Evolutionary conservation across 2,797 vertebrate genomes (phyloP), one percentile per base, ranked within the genome.

Genomic region (Bryconaethiops microstoma): DNA sequence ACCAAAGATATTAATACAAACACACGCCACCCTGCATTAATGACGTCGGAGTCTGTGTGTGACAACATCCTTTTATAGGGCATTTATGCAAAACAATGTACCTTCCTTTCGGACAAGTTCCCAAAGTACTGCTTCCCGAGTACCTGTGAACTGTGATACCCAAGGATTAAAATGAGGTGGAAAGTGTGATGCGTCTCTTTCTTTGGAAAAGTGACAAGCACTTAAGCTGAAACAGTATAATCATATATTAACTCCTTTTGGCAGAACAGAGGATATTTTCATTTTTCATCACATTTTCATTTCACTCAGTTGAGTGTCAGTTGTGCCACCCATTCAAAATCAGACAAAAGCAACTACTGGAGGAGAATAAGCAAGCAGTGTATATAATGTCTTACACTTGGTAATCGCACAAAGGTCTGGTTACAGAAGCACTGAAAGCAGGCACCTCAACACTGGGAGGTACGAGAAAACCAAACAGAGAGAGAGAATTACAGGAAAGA

Each of bases 401-500:
- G 6, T 39, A 35, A 35, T 13, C 29, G 4, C 7, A 14, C 16
- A 65, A 17, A 65, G 2, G n/a, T 19, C 5, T 21, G 2, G 9
- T 42, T 8, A 39, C 63, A 68, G 35, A 7, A 42, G 35, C 16
- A 40, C 29, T 39, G 64, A 17, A 40, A 42, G 17, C 16, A 17
- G 39, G 35, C 35, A 40, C 7, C 14, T 67, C 64, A 8, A 67
- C 23, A 23, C 64, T n/a, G 39, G 64, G 35, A 42, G 16, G 64
- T 42, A 16, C 1, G 21, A 60, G 6, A 25, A 60, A n/a, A 9
- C 21, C 23, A 7, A 60, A 60, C 21, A 60, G 59, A 67, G 14
- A 42, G 17, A 19, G 29, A 29, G 63, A 82, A 82, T 68, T 74
- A 82, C 81, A 82, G 76, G 76, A 78, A 78, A 75, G 68, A 64